Evolutionary conservation across 2,888 invertebrate genomes (phyloP).

Genomic region (Zhuqinia jingwanae): DNA sequence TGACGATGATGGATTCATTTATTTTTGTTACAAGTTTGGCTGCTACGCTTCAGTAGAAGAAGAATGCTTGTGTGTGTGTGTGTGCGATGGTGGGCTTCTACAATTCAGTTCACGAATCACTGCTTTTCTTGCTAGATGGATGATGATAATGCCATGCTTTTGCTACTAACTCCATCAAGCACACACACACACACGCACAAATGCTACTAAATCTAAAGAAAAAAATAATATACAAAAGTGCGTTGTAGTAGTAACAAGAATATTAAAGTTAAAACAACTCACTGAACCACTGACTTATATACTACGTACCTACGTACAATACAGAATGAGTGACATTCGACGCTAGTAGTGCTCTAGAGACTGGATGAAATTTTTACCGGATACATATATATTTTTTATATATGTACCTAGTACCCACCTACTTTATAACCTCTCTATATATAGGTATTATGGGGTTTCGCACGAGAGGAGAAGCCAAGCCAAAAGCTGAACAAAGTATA

Average conservation of each 20-base stretch:
- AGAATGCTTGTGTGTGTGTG: conserved; percentile 17
- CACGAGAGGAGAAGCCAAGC: conserved; percentile 23
- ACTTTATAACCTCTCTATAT: no score
- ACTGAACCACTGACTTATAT: conserved; percentile 44
- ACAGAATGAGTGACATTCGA: conserved; percentile 46
- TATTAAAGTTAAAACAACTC: no score
- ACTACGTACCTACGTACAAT: no score
- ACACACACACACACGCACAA: conserved; percentile 29
- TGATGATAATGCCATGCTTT: conserved; percentile 2
- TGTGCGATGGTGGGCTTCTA: background rate
- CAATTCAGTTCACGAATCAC: conserved; percentile 43
- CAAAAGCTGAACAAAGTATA: conserved; percentile 15
- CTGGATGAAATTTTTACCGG: no score
- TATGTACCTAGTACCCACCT: no score
- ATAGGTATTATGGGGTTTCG: conserved; percentile 10
- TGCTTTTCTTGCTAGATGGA: background rate
- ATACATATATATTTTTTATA: no score
- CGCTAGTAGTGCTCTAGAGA: no score
- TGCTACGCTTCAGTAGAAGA: background rate
- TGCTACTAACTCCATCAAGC: no score
- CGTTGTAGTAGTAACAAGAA: background rate
- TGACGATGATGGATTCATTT: conserved; percentile 67
- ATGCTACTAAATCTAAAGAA: background rate
- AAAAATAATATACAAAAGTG: conserved; percentile 1
- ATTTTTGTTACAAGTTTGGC: conserved; percentile 31